Evolutionary conservation across 2,797 vertebrate genomes (phyloP).

Genomic region (Hipposideros larvatus): DNA sequence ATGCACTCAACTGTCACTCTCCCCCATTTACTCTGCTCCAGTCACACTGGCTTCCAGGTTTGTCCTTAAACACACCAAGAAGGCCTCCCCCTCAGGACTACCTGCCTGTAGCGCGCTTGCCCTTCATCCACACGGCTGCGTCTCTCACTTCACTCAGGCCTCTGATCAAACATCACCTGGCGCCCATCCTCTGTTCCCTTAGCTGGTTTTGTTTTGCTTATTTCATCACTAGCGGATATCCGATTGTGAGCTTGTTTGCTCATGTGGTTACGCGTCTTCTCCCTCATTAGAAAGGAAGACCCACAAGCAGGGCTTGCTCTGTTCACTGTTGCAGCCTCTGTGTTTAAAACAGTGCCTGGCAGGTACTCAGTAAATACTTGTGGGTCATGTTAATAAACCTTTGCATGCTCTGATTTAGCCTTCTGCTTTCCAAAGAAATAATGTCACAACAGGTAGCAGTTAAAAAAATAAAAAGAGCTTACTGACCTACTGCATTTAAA

Average conservation of each 20-base stretch:
- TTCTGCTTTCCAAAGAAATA: background rate
- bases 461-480: background rate
- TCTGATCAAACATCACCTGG: background rate
- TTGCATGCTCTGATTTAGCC: background rate
- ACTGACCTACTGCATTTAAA: background rate
- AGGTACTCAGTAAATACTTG: background rate
- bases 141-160: background rate
- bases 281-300: background rate
- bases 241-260: background rate
- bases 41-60: background rate
- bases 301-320: background rate
- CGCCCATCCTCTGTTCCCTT: background rate
- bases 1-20: background rate
- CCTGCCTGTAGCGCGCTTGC: background rate
- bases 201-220: background rate
- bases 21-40: background rate
- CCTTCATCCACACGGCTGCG: accelerated
- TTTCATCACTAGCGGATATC: background rate
- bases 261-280: background rate
- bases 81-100: background rate
- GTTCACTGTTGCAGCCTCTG: too few species aligned
- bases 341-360: background rate
- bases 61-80: background rate
- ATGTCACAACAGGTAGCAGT: background rate
- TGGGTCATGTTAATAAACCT: background rate